Evolutionary conservation across 1,140 invertebrate genomes (phyloP).

Genomic region (Drosophila kurseongensis): DNA sequence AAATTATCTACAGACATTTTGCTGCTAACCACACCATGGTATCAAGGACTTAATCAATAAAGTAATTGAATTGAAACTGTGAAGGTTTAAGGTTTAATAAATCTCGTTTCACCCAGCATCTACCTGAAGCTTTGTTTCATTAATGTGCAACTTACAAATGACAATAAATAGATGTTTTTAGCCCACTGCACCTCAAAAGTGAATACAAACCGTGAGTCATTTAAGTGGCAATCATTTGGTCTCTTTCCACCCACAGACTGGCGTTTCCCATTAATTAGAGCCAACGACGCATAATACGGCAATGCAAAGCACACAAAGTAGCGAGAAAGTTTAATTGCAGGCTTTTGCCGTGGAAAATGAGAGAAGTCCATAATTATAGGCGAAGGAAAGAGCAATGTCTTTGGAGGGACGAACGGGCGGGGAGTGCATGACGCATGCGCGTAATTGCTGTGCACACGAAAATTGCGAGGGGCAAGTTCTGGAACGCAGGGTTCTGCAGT

Average conservation of each 20-base stretch:
- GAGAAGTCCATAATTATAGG: constrained; percentile 66
- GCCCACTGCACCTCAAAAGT: no score
- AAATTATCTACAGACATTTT: no score
- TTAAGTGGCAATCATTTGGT: not conserved
- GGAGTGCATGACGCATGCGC: constrained; percentile 73
- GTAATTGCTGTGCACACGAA: constrained; percentile 66
- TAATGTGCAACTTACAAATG: no score
- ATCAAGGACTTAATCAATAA: no score
- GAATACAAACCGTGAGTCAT: no score
- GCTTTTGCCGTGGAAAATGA: constrained; percentile 61
- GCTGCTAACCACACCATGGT: no score
- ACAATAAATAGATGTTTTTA: no score
- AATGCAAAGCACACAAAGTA: constrained; percentile 66
- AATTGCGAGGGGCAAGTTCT: constrained; percentile 28
- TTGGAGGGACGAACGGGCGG: not conserved
- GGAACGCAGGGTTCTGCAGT: constrained; percentile 7
- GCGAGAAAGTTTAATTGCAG: constrained; percentile 79
- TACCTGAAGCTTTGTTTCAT: no score
- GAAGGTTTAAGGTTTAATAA: no score
- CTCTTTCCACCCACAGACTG: constrained; percentile 22
- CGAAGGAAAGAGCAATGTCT: constrained; percentile 4
- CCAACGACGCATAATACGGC: constrained; percentile 66
- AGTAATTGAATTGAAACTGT: no score
- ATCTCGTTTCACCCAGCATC: no score
- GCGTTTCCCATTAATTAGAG: constrained; percentile 52